These are phyloP conservation scores for Capitella teleta DNA, from an alignment of 1,140 invertebrate genomes.

Conservation along the genomic window DNA sequence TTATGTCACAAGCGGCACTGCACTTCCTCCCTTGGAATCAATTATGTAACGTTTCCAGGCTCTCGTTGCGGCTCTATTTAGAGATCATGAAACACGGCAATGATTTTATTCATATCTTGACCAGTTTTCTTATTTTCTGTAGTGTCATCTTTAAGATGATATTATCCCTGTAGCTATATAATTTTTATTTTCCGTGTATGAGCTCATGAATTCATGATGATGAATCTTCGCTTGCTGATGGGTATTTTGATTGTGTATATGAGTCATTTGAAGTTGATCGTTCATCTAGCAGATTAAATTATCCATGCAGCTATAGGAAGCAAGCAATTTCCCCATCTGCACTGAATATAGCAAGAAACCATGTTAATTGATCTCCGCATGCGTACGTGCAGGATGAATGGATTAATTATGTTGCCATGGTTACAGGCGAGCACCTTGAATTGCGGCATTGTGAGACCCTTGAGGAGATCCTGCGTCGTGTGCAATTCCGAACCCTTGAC, in stretches of 20 bases:
- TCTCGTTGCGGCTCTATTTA: no score
- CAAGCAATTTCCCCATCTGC: background rate
- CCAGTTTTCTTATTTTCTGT: no score
- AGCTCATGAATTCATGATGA: no score
- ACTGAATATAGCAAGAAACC: background rate
- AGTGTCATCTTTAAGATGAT: no score
- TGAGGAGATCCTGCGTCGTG: constrained; percentile 63
- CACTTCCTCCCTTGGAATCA: no score
- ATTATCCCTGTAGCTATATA: no score
- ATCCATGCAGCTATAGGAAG: background rate
- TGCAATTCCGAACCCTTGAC: constrained; percentile 59
- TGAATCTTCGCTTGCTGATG: no score
- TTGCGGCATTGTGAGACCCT: constrained; percentile 56
- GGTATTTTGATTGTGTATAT: background rate
- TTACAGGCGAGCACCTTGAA: constrained; percentile 45
- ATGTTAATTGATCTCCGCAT: constrained; percentile 4
- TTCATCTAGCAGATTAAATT: background rate
- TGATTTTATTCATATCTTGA: no score
- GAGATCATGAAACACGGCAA: no score
- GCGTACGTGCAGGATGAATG: background rate
- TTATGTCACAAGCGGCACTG: no score
- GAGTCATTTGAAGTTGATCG: background rate
- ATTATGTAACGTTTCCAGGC: no score
- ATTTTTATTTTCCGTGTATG: no score
- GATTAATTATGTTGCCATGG: constrained; percentile 2